Evolutionary conservation across 2,797 vertebrate genomes (phyloP), one percentile per base, ranked within the genome.

Genomic region (Parauchenoglanis punctatus): DNA sequence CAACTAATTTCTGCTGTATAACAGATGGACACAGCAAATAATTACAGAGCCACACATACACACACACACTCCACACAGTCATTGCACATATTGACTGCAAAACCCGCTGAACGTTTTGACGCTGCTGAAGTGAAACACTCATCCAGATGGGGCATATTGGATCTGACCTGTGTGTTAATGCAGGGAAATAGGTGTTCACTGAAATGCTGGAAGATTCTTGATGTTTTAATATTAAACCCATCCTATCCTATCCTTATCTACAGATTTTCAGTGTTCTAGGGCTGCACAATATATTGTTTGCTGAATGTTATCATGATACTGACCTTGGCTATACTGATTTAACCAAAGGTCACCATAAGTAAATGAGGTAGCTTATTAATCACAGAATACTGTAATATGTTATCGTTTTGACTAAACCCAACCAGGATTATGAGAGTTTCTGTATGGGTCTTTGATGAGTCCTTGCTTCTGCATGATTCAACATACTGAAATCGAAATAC

Each of bases 61-160:
- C 67, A 52, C 77, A 77, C n/a, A 56, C 75, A 25, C 59, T 61
- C 11, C 20, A 46, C 35, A 31, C 44, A 68, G 46, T 12, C 46
- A 31, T 68, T 68, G 81, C 63, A 83, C 63, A 83, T 83, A 83
- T 68, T 83, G 81, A 68, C 63, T 83, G 46, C 54, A 68, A 46
- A 20, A 17, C 13, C 35, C 49, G 18, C 44, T 67, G 44, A 31
- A n/a, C 12, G 7, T 67, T 83, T 46, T 83, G 46, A 83, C 15
- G 80, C 58, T 18, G 59, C 11, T 81, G 80, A 81, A 68, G 49
- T 83, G 49, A 83, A 54, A 35, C 54, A 68, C n/a, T 52, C 81
- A 68, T 15, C 63, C 63, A 68, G 81, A 83, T 54, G 18, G 11
- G 63, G 52, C 44, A 17, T 40, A 25, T 18, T 67, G 49, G 63